phyloP scores from a whole-genome alignment of 1,140 invertebrate species.

The Dufourea novaeangliae region DNA sequence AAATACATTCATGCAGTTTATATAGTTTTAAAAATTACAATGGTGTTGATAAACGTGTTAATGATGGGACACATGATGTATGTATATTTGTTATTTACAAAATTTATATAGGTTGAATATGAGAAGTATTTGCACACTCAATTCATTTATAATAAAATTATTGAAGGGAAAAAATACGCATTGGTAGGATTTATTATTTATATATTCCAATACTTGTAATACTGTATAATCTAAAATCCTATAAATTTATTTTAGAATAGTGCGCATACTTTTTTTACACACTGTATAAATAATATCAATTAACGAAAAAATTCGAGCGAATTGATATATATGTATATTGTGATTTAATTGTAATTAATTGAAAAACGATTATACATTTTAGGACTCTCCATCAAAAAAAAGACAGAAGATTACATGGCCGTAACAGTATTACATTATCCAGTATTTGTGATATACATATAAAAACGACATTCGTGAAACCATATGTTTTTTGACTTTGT shows the following conservation, averaged over 20 bases:
- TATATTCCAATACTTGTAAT: too few relatives aligned
- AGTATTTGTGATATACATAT: not conserved
- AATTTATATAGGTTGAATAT: too few relatives aligned
- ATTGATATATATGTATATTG: slow-evolving; percentile 46
- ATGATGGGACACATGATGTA: slow-evolving; percentile 57
- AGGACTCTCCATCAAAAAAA: slow-evolving; percentile 55
- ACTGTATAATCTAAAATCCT: too few relatives aligned
- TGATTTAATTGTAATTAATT: not conserved
- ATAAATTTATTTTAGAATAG: too few relatives aligned
- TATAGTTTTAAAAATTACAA: slow-evolving; percentile 25
- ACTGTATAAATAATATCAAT: too few relatives aligned
- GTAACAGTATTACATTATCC: slow-evolving; percentile 37
- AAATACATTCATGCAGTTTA: slow-evolving; percentile 48
- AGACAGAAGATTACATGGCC: slow-evolving; percentile 74
- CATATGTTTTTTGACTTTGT: not conserved
- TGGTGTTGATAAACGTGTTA: slow-evolving; percentile 51
- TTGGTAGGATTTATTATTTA: too few relatives aligned
- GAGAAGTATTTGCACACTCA: too few relatives aligned
- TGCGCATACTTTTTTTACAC: too few relatives aligned
- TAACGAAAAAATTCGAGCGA: too few relatives aligned
- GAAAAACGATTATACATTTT: slow-evolving; percentile 14
- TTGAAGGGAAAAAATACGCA: too few relatives aligned
- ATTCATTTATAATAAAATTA: too few relatives aligned
- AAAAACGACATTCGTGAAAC: not conserved
- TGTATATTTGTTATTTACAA: slow-evolving; percentile 29